Base-by-base conservation (phyloP, 2,113 vertebrate genomes). In the Amblyopsis rosae region DNA sequence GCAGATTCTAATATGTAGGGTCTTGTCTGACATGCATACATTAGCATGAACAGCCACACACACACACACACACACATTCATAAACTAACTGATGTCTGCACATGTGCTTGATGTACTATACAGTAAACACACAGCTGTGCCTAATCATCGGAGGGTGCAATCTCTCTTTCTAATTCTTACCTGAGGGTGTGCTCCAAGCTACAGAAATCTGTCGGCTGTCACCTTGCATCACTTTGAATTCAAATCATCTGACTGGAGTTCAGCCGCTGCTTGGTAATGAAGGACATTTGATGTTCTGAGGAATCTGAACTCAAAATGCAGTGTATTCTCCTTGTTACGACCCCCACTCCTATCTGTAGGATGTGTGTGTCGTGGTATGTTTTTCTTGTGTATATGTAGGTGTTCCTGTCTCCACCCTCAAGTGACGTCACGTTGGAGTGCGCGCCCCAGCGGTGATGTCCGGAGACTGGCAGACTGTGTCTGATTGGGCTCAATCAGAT, bases 191-290 rank as follows among this genome's bases (percentile, higher is more conserved):
- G 82, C 88, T 73, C 73, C 49, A 17, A 83, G 90, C 77, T 51
- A 45, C n/a, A 15, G 57, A 91, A 92, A 89, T 92, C 91, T 92
- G 92, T 92, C 84, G 69, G 58, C 86, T 91, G 87, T 92, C 88
- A 89, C 80, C 87, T 80, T 87, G 59, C 71, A 89, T 90, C 89
- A 85, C 85, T 82, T 88, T 82, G 59, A 83, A 80, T 69, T 81
- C 73, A 81, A 86, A 75, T 81, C 82, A 73, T 76, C 56, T 75
- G 76, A 83, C 73, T 75, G 65, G 53, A 66, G 72, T 68, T 79
- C 55, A 74, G 79, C 82, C 83, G 75, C 81, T 82, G 83, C 71
- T 81, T 35, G 12, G 53, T 77, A 65, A 82, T 57, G 77, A 70
- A 12, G 66, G 35, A 75, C 73, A 71, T 75, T 74, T 77, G 76